Evolutionary conservation across 2,888 invertebrate genomes (phyloP), one percentile per base, ranked within the genome.

Genomic region (Thymelicus acteon): DNA sequence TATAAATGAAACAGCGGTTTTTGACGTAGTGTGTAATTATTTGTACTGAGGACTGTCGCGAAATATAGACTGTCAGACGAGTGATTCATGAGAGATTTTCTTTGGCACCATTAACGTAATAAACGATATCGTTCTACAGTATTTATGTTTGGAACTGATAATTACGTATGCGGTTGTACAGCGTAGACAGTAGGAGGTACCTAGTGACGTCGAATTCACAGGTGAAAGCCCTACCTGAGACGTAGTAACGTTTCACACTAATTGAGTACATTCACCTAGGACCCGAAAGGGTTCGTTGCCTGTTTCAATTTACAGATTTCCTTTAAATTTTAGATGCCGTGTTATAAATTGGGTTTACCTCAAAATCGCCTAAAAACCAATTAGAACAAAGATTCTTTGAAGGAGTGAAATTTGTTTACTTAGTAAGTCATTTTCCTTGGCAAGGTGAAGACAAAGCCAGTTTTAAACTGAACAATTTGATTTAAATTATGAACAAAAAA

Each of bases 191-290:
- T 31, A 31, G 4, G 1, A 2, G 31, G 31, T 31, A 31, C 31
- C 31, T 31, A 31, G 13, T 37, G 60, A 44, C 40, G 54, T 40
- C 40, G 15, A 60, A n/a, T 31, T 24, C 49, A 58, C 77, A 81
- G 83, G 82, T 82, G 77, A 80, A 82, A 78, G 80, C 77, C 80
- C 81, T 83, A 68, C 73, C 73, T 65, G 75, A 80, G 80, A 82
- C 80, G 78, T 73, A 75, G 76, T 72, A 73, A 67, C 7, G 12
- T 57, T 58, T 49, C 15, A 15, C n/a, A 48, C 48, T 67, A 62
- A 67, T 67, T 48, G 48, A 19, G 71, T 58, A 52, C 67, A 58
- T 67, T 71, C 66, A 67, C 67, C 67, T 48, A 67, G 57, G 66
- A 40, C 13, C 44, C 2, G 0, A 61, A 61, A 44, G 24, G 60